Base-by-base conservation (phyloP, 2,797 vertebrate genomes). In the Spondyliosoma cantharus region DNA sequence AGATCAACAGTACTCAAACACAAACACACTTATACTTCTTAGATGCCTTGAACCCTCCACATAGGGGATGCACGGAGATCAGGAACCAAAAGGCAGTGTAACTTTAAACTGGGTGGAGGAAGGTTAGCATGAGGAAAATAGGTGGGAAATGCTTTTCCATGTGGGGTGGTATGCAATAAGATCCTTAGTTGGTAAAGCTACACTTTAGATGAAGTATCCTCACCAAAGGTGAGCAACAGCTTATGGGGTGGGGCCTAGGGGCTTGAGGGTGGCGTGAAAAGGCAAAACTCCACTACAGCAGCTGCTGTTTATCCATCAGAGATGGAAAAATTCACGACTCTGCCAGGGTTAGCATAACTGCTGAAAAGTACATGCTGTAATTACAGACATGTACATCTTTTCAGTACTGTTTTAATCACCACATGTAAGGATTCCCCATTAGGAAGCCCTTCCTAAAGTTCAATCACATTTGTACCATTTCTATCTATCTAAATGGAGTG, bases 1-100 rank as follows among this genome's bases (percentile, higher is more conserved):
- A 48, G 2, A 73, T 83, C 91, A 94, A 94, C 90, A 94, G 9
- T 15, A 72, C 88, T 92, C 86, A 94, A 93, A 93, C 88, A 94
- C 79, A 86, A 88, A 87, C 83, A 90, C 69, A 76, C 76, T 84
- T 79, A 71, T 69, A 83, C 73, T 85, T 87, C 81, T 85, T 85
- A 77, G 78, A 91, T 89, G 82, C 83, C 86, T 89, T 85, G 80
- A 90, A 88, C 67, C 85, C 58, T 52, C 75, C 73, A 83, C 82
- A 86, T 61, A 83, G 68, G 78, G 78, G 76, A 82, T 58, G 72
- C 22, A n/a, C 57, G 52, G 72, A 74, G 84, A 86, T 86, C 82
- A 78, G 71, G 78, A 81, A 83, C 83, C 50, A 14, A 76, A 89
- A 87, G 71, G 60, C 84, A 76, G 77, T 85, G 93, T 93, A 93